Evolutionary conservation across 2,888 invertebrate genomes (phyloP), one percentile per base, ranked within the genome.

Genomic region (Strigamia transsilvanica): DNA sequence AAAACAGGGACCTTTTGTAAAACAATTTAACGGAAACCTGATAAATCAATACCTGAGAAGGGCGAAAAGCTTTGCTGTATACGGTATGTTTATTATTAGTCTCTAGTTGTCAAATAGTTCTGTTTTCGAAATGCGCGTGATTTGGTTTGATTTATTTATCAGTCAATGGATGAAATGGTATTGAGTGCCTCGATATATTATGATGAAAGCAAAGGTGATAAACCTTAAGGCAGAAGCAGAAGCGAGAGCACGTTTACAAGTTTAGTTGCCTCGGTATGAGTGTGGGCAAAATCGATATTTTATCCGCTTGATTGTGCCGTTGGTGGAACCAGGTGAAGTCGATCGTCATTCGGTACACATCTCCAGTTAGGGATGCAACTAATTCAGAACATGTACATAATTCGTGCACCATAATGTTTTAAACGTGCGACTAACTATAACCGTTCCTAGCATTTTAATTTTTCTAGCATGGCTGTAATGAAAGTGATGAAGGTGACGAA

Each of bases 161-260:
- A 13, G 61, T 21, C 21, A 18, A 6, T n/a, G n/a, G 61, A 12
- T 27, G 13, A 27, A 32, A 32, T 73, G 73, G n/a, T 73, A 73
- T 73, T 23, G 27, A 73, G 32, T 73, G 73, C 73, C 32, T 32
- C 73, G 13, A 56, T 38, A 32, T 73, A 32, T 23, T 27, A 7
- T 32, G 73, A 73, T 73, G 73, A 27, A 9, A 73, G 73, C 73
- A 73, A 73, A 73, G 73, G 73, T 73, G 73, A 73, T 73, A 73
- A 73, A 73, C 73, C 73, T 27, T 4, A 27, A 73, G 73, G 73
- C 27, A 32, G 7, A 73, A 27, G 32, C 27, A 73, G 73, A 73
- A 73, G 32, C 73, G 73, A 73, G 32, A 73, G 73, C 27, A 73
- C 73, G 73, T 73, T 73, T 23, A 73, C 73, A 73, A 73, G 73